Evolutionary conservation across 2,797 vertebrate species (phyloP), one percentile per base, ranked within the genome.

Genomic region (Ctenochaetus hawaiiensis): DNA sequence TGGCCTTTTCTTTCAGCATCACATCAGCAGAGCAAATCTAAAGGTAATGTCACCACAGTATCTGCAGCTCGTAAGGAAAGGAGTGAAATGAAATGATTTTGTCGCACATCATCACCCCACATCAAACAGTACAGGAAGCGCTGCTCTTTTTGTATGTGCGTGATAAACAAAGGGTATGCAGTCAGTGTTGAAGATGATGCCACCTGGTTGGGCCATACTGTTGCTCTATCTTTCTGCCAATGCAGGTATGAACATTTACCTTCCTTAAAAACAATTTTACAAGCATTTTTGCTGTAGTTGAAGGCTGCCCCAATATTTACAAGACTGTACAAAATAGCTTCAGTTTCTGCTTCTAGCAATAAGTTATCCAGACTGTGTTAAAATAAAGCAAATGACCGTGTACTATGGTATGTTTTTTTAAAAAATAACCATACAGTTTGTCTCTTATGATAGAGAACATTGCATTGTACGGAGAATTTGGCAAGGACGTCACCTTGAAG

Each of bases 221-320:
- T 34, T 78, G 37, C 39, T 88, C 22, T 81, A 59, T 39, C 22
- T 80, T 26, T 80, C 51, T 62, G 26, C 37, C 20, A 53, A 4
- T 30, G 74, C 83, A 67, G 79, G 87, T 89, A 82, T 0, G 23
- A 53, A 2, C 0, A 4, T 64, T 78, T 23, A 5, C n/a, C 39
- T 60, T 59, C 12, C 7, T 13, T 16, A 1, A 16, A 58, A 48
- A 30, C 26, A 10, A 61, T 43, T 23, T 52, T 14, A n/a, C 26
- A 0, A 61, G 51, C 4, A 9, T n/a, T 43, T 45, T 67, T 12
- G 23, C 18, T 54, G 18, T 8, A 26, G n/a, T n/a, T 60, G 1
- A 41, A 58, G 16, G 34, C n/a, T 73, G 18, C 4, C 7, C 37
- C 17, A 53, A 9, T 12, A 5, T 48, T 77, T 13, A 26, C 48